Evolutionary conservation across 92 coral and sea anemone species (phyloP), one percentile per base, ranked within the genome.

Genomic region (Actinernus sp.): DNA sequence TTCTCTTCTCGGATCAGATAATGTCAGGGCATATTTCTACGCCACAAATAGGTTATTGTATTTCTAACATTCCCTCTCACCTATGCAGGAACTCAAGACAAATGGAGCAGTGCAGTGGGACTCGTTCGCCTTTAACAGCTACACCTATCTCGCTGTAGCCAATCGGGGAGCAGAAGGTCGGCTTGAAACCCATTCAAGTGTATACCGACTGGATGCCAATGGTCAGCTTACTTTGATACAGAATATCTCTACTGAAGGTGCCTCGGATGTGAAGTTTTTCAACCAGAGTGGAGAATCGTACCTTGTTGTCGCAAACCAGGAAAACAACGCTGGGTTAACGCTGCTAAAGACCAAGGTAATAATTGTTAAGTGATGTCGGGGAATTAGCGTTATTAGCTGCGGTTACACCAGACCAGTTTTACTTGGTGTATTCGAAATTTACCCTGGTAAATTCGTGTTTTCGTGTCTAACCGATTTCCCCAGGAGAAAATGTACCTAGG

Each of bases 71-170:
- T n/a, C n/a, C n/a, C n/a, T 39, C 31, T 2, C 34, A 18, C 22
- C 14, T 27, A 68, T 61, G 33, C 31, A 95, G 99, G 65, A 61
- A 57, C 71, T 95, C 29, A 58, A 74, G 10, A 95, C 97, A n/a
- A 88, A 95, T 32, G 93, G 91, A 6, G 95, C 90, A 1, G 97
- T 87, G 36, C 68, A 68, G 16, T 91, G 91, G 85, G 94, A 87
- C 51, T 91, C 97, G 3, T 30, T 80, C 33, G 45, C n/a, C 29
- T 72, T 84, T 45, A 71, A 60, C 12, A 77, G 79, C 40, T 40
- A 73, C 27, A 63, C 79, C 33, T 95, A 91, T 76, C 38, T 95
- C 2, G 99, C 84, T 34, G 96, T 87, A 14, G 99, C 99, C 16
- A 95, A 91, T 51, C 87, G 81, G 52, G 99, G 99, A 29, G 29